Evolutionary conservation across 2,888 invertebrate genomes (phyloP), one percentile per base, ranked within the genome.

Genomic region (Drosophila koepferae): DNA sequence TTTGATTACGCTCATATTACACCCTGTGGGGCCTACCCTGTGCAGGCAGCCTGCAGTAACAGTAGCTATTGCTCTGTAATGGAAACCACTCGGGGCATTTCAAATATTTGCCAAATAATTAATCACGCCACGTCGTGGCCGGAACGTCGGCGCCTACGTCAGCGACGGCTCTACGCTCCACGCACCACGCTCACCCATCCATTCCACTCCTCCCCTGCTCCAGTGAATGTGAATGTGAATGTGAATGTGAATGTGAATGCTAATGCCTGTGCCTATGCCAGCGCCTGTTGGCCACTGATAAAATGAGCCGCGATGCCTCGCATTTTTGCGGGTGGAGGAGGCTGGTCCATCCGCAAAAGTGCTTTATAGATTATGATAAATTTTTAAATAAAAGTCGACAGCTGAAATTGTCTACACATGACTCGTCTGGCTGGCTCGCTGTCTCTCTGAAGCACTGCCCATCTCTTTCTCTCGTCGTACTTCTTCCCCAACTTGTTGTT

Each of bases 101-200:
- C 80, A 88, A 85, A 89, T 88, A 85, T 85, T 85, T 85, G 84
- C 80, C 66, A 78, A 86, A 86, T 89, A 89, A 85, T 89, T 85
- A 88, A 85, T 85, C 89, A 85, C 81, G 86, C 81, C 86, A 83
- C 70, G 77, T 77, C 86, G 54, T 54, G 55, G 68, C 48, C 58
- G 28, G 41, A 67, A 38, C 49, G 58, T 31, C 38, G 63, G 56
- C 51, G 77, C 63, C 77, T 59, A 70, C 80, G 73, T 74, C 77
- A 68, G 61, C 66, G 48, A 41, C 61, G 56, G 53, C 40, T 14
- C n/a, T 2, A 20, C 2, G 20, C 20, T 2, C 20, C 2, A 1
- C 20, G 20, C 20, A 0, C 20, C 14, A 41, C 44, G 12, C 43
- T 28, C 28, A 28, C 28, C 0, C 28, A 4, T 28, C 28, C 28